These are phyloP conservation scores for Xenopus laevis DNA, from an alignment of 2,113 vertebrate species.

Conservation along the genomic window DNA sequence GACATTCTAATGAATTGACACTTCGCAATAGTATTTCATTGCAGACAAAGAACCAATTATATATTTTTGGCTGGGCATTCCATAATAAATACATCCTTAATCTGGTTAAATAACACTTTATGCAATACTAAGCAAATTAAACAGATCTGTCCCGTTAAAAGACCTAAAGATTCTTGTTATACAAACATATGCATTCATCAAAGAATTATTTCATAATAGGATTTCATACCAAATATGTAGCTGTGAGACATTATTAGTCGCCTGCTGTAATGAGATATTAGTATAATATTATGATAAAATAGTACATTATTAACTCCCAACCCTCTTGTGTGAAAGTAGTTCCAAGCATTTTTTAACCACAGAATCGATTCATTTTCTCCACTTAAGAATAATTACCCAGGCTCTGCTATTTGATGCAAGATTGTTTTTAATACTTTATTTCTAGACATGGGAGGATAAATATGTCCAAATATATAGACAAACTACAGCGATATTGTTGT, in stretches of 20 bases:
- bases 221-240: constrained; percentile 41
- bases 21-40: constrained; percentile 1
- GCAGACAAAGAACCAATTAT: constrained; percentile 9
- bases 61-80: constrained; percentile 25
- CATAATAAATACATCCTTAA: constrained; percentile 13
- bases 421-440: no score
- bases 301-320: constrained; percentile 5
- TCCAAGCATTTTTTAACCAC: no score
- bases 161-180: constrained; percentile 47
- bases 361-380: no score
- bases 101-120: constrained; percentile 46
- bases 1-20: neutral
- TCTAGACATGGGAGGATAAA: no score
- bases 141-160: constrained; percentile 41
- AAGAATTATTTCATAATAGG: constrained; percentile 49
- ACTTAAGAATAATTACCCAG: no score
- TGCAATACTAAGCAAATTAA: constrained; percentile 46
- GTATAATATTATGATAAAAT: constrained; percentile 40
- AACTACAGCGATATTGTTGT: no score
- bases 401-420: no score
- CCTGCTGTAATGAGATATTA: constrained; percentile 43
- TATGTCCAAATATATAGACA: no score
- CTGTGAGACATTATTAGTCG: constrained; percentile 34
- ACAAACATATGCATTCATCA: constrained; percentile 44
- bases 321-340: neutral